Base-by-base conservation (phyloP, 2,113 vertebrate genomes). In the Pandion haliaetus region DNA sequence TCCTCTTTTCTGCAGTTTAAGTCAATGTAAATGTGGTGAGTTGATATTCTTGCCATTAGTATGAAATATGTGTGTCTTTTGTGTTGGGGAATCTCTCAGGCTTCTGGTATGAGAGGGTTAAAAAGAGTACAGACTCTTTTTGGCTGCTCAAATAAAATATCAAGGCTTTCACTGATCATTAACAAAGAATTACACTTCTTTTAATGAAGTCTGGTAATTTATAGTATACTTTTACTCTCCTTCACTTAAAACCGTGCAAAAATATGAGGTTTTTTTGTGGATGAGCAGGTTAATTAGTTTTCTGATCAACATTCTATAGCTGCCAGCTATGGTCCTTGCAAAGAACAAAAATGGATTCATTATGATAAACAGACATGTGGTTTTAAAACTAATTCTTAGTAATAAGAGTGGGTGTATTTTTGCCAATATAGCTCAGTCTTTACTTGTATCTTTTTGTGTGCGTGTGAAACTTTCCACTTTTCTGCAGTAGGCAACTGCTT, bases 221-320 rank as follows among this genome's bases (percentile, higher is more conserved):
- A 63, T 50, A 71, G n/a, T 20, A 5, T 77, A 44, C 26, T 80
- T 82, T 31, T 83, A 55, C 15, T 65, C 11, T 62, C 19, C 25
- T 74, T 89, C 63, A 44, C 47, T 59, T 87, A 89, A 94, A 91
- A 9, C 14, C 6, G 9, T 15, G 12, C 6, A 79, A 73, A 89
- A 94, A 49, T 14, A 40, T 4, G 21, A 61, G 2, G 9, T 1
- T 2, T 10, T 40, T 86, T 84, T 55, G 49, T 58, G 65, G 81
- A 93, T 66, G 40, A 93, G 23, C 34, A 77, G n/a, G 50, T 95
- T 84, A 94, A 88, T 96, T 88, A 88, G 44, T 88, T 95, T 95
- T 87, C 44, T 88, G 55, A 95, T 92, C 50, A 95, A 80, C 32
- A 58, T 81, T 81, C 32, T 45, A 58, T 38, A 93, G 77, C 28